Conservation (phyloP, 2,797 vertebrate genomes). For the Arnoldichthys spilopterus region DNA sequence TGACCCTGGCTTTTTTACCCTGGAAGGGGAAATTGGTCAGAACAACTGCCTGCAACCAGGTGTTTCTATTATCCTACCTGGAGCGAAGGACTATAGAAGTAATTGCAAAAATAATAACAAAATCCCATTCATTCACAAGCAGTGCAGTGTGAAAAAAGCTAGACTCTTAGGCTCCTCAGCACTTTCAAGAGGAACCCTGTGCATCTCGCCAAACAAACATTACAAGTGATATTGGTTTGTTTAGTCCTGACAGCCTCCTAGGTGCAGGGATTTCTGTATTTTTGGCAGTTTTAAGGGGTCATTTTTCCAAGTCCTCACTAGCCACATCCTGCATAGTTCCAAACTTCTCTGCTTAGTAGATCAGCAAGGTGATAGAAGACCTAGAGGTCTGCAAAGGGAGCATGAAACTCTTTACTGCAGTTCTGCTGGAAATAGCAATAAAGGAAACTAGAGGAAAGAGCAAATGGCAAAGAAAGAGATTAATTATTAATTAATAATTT, state of each 20-base stretch:
- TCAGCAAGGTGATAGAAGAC: conserved; percentile 22
- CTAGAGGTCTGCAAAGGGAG: conserved; percentile 1
- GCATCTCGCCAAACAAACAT: conserved; percentile 7
- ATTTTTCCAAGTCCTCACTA: conserved; percentile 35
- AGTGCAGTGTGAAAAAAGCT: conserved; percentile 27
- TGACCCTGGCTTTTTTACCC: conserved; percentile 78
- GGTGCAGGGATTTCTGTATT: conserved; percentile 10
- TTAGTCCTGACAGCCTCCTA: neutral
- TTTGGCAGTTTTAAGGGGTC: conserved; percentile 27
- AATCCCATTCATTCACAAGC: conserved; percentile 33
- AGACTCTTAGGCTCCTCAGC: neutral
- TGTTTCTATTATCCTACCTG: conserved; percentile 43
- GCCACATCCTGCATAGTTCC: conserved; percentile 32
- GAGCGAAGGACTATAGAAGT: conserved; percentile 1
- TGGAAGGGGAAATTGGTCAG: conserved; percentile 54
- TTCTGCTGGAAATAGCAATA: neutral
- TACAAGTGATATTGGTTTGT: conserved; percentile 26
- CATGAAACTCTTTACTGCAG: neutral
- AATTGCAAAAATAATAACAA: conserved; percentile 32
- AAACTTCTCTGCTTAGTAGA: conserved; percentile 22
- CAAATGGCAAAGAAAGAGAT: neutral
- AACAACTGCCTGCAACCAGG: conserved; percentile 44
- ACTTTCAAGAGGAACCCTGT: conserved; percentile 10
- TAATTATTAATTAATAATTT: too few species aligned
- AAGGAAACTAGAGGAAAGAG: neutral